These are phyloP conservation scores for Acanthoscelides obtectus DNA, from an alignment of 2,888 invertebrate genomes.

Conservation along the genomic window DNA sequence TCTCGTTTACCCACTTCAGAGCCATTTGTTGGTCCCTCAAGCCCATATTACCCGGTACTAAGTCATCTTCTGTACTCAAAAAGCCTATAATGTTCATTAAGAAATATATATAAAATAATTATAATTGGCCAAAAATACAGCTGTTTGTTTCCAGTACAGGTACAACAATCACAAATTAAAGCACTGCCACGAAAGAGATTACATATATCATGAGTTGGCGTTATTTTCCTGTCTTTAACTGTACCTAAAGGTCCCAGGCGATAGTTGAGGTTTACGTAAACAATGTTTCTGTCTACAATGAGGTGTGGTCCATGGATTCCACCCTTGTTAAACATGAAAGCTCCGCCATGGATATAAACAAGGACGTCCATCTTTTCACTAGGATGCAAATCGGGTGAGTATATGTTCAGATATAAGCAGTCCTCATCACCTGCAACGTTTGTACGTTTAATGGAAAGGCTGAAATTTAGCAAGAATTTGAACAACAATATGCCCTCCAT, in stretches of 20 bases:
- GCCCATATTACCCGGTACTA: slow-evolving; percentile 67
- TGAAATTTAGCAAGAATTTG: not conserved
- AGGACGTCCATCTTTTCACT: slow-evolving; percentile 56
- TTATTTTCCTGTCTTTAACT: not conserved
- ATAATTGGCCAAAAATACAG: too few species aligned
- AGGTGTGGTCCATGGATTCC: slow-evolving; percentile 53
- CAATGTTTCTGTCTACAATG: slow-evolving; percentile 60
- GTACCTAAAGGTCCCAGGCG: slow-evolving; percentile 64
- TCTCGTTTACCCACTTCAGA: slow-evolving; percentile 63
- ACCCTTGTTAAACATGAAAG: slow-evolving; percentile 63
- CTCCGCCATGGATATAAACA: slow-evolving; percentile 64
- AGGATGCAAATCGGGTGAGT: slow-evolving; percentile 51
- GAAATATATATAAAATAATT: not conserved
- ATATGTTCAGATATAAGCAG: slow-evolving; percentile 62
- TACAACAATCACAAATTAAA: too few species aligned
- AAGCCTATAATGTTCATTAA: slow-evolving; percentile 53
- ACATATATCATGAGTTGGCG: not conserved
- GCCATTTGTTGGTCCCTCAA: slow-evolving; percentile 70
- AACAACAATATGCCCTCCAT: too few species aligned
- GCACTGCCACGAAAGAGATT: not conserved
- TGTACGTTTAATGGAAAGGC: slow-evolving; percentile 9
- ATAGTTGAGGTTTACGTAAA: slow-evolving; percentile 67
- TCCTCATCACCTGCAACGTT: slow-evolving; percentile 58
- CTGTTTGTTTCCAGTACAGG: too few species aligned
- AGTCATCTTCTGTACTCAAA: slow-evolving; percentile 66